Evolutionary conservation across 2,797 vertebrate species (phyloP).

Genomic region (Avahi laniger): DNA sequence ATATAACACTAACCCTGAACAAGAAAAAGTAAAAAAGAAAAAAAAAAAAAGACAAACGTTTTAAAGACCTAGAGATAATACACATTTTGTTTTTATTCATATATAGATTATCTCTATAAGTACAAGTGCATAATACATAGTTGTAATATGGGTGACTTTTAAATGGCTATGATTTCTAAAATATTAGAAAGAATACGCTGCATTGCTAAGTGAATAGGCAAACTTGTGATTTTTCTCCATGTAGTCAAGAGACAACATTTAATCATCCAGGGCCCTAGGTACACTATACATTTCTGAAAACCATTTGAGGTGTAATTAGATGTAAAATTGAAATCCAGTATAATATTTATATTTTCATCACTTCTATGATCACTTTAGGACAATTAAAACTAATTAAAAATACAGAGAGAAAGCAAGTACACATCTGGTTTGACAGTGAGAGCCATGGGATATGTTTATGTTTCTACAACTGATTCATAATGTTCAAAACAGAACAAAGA

Average conservation of each 20-base stretch:
- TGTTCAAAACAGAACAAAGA: constrained; percentile 16
- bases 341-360: constrained; percentile 14
- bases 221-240: not conserved
- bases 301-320: constrained; percentile 17
- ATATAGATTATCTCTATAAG: not conserved
- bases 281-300: not conserved
- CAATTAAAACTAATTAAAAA: constrained; percentile 47
- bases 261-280: not conserved
- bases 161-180: constrained; percentile 25
- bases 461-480: not conserved
- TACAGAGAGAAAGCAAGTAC: not conserved
- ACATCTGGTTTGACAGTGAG: not conserved
- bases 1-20: not conserved
- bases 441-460: not conserved
- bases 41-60: not conserved
- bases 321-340: constrained; percentile 12
- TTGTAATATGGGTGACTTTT: not conserved
- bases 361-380: not conserved
- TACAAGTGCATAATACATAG: not conserved
- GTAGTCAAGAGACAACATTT: not conserved
- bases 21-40: not conserved
- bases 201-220: not conserved
- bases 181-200: not conserved
- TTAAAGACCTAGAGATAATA: not conserved
- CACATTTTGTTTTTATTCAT: not conserved